A percentile compares a stretch with the other conserved stretches of the same genome.
phyloP scores from a whole-genome alignment of 2,888 invertebrate species.

The Pardosa pseudoannulata region DNA sequence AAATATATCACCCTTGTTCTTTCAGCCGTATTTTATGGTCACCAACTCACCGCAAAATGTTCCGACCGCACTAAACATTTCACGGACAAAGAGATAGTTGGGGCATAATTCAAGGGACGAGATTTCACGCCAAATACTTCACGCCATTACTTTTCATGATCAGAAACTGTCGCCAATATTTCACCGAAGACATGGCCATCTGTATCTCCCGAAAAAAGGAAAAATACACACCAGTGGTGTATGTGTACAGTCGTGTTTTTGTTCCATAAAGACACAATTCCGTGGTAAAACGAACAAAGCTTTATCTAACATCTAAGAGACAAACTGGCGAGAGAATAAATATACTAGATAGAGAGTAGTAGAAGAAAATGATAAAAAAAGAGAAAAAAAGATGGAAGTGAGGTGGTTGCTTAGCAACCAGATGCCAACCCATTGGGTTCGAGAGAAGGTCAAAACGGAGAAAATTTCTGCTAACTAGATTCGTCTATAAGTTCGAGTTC shows the following conservation, averaged over 20 bases:
- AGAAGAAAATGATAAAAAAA: conserved; percentile 17
- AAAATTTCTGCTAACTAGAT: conserved; percentile 67
- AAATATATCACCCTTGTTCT: conserved; percentile 5
- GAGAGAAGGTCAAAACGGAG: conserved; percentile 61
- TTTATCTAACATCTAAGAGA: conserved; percentile 62
- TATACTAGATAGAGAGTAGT: conserved; percentile 44
- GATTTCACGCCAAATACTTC: conserved; percentile 14
- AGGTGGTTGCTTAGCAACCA: conserved; percentile 55
- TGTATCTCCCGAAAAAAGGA: background rate
- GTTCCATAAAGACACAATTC: conserved; percentile 2
- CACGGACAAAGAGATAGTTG: conserved; percentile 4
- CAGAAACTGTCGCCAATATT: conserved; percentile 8
- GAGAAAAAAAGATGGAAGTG: conserved; percentile 31
- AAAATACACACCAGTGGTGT: background rate
- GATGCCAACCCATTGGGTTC: conserved; percentile 58
- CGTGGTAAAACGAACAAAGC: conserved; percentile 32
- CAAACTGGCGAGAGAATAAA: conserved; percentile 60
- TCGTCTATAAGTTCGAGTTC: conserved; percentile 31
- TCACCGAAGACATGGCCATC: conserved; percentile 5
- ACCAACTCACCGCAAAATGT: conserved; percentile 6
- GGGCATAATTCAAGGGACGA: conserved; percentile 4
- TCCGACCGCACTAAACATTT: conserved; percentile 1
- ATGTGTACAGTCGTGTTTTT: background rate
- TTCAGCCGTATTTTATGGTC: conserved; percentile 1
- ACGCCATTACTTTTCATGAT: conserved; percentile 7